Base-by-base conservation (phyloP, 1,140 invertebrate species). In the Neodiprion fabricii region DNA sequence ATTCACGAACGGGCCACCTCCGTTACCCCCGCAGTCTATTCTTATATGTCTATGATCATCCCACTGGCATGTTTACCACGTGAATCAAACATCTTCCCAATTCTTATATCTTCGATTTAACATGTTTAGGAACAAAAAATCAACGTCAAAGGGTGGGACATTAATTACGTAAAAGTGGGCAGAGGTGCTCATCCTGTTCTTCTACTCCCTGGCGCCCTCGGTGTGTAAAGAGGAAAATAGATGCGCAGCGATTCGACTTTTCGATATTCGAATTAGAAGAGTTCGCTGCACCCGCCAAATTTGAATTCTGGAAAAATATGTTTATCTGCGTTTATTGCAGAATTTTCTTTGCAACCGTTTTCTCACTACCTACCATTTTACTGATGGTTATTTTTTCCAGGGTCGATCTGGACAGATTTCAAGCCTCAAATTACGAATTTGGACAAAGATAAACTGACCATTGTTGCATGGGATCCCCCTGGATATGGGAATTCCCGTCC, bases 401-500 rank as follows among this genome's bases (percentile, higher is more conserved):
- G 92, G 47, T 91, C 91, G 11, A 93, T 93, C 61, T 95, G 93
- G 91, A 95, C 93, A 1, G 94, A 96, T 83, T 96, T 96, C 81
- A 92, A 91, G 76, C 94, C 94, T 1, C 95, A 96, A 89, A 88
- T 97, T 9, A 91, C 93, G 77, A 89, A 91, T 12, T 86, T 96
- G 14, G 89, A 94, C 77, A 88, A 88, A 76, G 87, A 91, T 0
- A 92, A 94, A 77, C 93, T 95, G 74, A 95, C 93, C 9, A 78
- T 97, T 11, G 89, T 97, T n/a, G 93, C 91, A 0, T 96, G 95
- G 94, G 96, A 97, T 88, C 95, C 96, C 7, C 94, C 95, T 3
- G 96, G 96, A 1, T 97, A 96, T 89, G 96, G 96, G 9, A 92
- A 92, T 73, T 96, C 95, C 78, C 90, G 93, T 76, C 96, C 96